Conservation (phyloP, 2,888 invertebrate species). For the Cantharis lateralis region DNA sequence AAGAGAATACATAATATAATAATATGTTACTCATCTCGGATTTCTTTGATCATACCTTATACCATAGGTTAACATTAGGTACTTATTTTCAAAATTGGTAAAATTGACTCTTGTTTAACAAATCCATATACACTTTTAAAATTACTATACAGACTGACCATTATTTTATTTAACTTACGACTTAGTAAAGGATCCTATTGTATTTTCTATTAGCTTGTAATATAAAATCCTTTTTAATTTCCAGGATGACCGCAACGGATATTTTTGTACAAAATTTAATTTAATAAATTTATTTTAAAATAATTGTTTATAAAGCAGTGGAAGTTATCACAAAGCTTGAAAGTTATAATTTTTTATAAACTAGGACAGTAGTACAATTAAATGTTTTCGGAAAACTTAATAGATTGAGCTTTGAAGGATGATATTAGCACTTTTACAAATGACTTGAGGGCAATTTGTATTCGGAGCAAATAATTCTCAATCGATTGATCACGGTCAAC, state of each 20-base stretch:
- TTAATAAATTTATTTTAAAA: too few species aligned
- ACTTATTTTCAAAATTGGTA: not conserved
- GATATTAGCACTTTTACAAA: conserved; percentile 47
- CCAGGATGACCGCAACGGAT: too few species aligned
- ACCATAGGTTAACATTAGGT: too few species aligned
- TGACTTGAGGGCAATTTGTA: conserved; percentile 47
- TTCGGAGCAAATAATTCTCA: conserved; percentile 41
- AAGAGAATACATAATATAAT: too few species aligned
- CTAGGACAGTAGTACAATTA: conserved; percentile 35
- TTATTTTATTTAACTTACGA: not conserved
- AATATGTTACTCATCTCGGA: too few species aligned
- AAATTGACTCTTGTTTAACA: not conserved
- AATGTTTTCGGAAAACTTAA: conserved; percentile 42
- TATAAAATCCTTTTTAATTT: too few species aligned
- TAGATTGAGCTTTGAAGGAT: conserved; percentile 44
- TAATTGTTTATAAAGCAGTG: not conserved
- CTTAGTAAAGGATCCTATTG: too few species aligned
- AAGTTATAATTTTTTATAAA: not conserved
- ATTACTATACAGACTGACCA: not conserved
- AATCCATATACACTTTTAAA: not conserved
- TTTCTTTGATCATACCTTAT: too few species aligned
- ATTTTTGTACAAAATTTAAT: too few species aligned
- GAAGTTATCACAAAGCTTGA: not conserved
- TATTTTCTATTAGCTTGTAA: too few species aligned
- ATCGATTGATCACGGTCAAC: conserved; percentile 47